Evolutionary conservation across 92 coral and sea anemone genomes (phyloP).

Genomic region (Isaurus tuberculatus): DNA sequence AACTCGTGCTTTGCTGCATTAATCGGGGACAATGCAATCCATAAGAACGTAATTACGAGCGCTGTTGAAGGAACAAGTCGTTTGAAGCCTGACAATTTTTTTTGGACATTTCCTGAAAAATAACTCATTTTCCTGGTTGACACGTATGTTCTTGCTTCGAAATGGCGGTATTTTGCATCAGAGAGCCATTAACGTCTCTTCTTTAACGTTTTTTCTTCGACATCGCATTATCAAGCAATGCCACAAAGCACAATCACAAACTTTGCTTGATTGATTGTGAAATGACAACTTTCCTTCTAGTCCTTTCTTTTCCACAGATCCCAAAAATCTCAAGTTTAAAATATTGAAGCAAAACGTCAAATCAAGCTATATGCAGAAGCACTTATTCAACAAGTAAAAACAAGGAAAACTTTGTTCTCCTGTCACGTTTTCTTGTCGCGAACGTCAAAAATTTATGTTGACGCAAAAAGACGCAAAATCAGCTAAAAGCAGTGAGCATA

Average conservation of each 20-base stretch:
- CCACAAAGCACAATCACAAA: neutral
- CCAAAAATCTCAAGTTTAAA: neutral
- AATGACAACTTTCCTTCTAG: neutral
- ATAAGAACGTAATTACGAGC: neutral
- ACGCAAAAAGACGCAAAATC: slow-evolving; percentile 5
- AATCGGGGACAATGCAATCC: neutral
- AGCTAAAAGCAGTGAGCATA: neutral
- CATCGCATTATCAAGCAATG: neutral
- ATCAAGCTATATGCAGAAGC: neutral
- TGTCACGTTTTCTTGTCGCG: neutral
- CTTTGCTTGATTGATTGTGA: neutral
- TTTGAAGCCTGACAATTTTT: neutral
- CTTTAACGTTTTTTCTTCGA: neutral
- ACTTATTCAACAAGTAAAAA: neutral
- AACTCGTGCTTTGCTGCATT: neutral
- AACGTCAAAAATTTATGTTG: slow-evolving; percentile 23
- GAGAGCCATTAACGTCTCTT: too few relatives aligned
- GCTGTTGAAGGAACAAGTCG: neutral
- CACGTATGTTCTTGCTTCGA: neutral
- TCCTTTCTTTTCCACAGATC: neutral
- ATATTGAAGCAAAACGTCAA: neutral
- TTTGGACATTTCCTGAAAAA: neutral
- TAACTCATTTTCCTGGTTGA: neutral
- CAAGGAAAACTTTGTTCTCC: neutral
- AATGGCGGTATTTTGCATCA: neutral